Conservation (phyloP, 2,888 invertebrate genomes). For the Andricus curvator region DNA sequence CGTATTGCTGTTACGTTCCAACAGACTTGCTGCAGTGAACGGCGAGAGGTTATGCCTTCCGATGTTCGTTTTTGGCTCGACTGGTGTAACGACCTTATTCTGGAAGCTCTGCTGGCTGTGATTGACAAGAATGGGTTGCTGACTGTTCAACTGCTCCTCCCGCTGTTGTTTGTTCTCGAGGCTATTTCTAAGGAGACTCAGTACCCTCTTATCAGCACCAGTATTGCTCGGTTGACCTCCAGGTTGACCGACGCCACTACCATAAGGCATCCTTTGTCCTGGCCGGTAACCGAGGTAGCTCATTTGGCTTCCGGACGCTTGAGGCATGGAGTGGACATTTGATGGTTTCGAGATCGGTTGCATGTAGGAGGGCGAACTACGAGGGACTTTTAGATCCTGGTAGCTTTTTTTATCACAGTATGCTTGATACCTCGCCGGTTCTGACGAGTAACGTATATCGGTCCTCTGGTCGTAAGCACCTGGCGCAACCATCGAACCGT, state of each 20-base stretch:
- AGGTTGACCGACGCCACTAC: conserved; percentile 46
- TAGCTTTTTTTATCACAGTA: conserved; percentile 74
- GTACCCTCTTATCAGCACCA: conserved; percentile 85
- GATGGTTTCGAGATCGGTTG: conserved; percentile 61
- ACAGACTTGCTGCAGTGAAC: conserved; percentile 80
- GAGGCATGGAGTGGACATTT: conserved; percentile 56
- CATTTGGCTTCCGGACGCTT: conserved; percentile 55
- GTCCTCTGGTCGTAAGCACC: conserved; percentile 65
- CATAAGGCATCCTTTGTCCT: conserved; percentile 63
- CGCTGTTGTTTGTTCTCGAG: conserved; percentile 82
- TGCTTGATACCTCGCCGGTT: conserved; percentile 64
- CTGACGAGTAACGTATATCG: conserved; percentile 64
- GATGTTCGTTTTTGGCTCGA: conserved; percentile 78
- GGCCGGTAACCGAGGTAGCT: conserved; percentile 61
- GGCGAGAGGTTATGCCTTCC: conserved; percentile 81
- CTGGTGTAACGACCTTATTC: conserved; percentile 74
- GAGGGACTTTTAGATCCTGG: conserved; percentile 59
- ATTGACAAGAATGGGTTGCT: conserved; percentile 70
- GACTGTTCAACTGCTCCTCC: conserved; percentile 73
- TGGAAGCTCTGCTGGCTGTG: conserved; percentile 73
- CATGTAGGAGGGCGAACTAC: conserved; percentile 56
- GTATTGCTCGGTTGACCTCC: conserved; percentile 68
- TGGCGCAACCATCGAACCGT: conserved; percentile 64
- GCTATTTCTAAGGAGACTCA: conserved; percentile 86
- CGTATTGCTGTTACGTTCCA: conserved; percentile 79